Percentiles rank a stretch among this genome's conserved stretches.
These are phyloP conservation scores for Syrphus vitripennis DNA, from an alignment of 2,888 invertebrate species.

Conservation along the genomic window DNA sequence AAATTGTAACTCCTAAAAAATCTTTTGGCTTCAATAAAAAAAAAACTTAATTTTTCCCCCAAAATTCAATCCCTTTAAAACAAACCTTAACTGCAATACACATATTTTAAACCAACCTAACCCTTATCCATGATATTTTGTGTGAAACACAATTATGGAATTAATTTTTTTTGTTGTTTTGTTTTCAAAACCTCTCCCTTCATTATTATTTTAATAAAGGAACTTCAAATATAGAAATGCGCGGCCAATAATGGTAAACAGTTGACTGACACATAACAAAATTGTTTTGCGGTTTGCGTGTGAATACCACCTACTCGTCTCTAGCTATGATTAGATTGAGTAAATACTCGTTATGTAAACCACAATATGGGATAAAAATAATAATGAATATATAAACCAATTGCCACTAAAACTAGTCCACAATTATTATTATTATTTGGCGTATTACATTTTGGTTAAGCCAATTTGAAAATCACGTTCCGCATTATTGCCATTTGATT, in stretches of 20 bases:
- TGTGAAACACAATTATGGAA: not conserved
- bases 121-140: not conserved
- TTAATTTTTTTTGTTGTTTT: not conserved
- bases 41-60: too few species aligned
- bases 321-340: conserved; percentile 43
- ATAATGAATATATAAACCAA: not conserved
- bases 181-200: not conserved
- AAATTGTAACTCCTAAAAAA: too few species aligned
- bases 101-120: not conserved
- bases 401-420: conserved; percentile 40
- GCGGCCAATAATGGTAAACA: not conserved
- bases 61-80: not conserved
- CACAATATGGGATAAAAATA: conserved; percentile 11
- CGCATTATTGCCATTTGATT: conserved; percentile 55
- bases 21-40: too few species aligned
- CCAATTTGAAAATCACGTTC: conserved; percentile 62
- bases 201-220: not conserved
- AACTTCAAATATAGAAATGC: not conserved
- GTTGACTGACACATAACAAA: conserved; percentile 33
- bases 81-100: not conserved
- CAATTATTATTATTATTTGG: conserved; percentile 36
- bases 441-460: conserved; percentile 40
- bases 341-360: conserved; percentile 43
- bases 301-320: conserved; percentile 35
- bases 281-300: conserved; percentile 41